Base-by-base conservation (phyloP, 2,888 invertebrate genomes). In the Andricus curvator region DNA sequence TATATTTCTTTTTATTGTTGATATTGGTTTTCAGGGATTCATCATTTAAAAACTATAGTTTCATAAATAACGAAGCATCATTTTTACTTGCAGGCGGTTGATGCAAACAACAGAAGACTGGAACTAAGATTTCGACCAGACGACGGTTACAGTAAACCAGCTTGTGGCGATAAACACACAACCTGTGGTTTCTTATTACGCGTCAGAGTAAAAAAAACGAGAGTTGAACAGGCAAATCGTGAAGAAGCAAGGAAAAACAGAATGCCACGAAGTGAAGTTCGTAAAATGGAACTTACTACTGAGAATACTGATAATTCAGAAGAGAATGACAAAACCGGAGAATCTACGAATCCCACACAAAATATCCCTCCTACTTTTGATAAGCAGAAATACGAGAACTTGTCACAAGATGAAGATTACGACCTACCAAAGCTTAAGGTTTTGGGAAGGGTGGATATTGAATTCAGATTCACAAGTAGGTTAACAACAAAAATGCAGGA, bases 121-220 rank as follows among this genome's bases (percentile, higher is more conserved):
- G 96, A 97, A 85, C 90, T 99, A 20, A 94, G 94, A 80, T 98
- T 96, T 91, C 95, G 98, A 86, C 97, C 98, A 0, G 94, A 96
- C 1, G 98, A 98, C 93, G 94, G 95, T 20, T 98, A 95, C 90
- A 95, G 96, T 82, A 98, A 98, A 91, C 96, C 97, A 67, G 94
- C 96, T 1, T 95, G 94, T 92, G 97, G 96, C 0, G 97, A 97
- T 86, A 93, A 94, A 82, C 94, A 94, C 83, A 93, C 93, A 78
- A 94, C 95, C 0, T 94, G 95, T 2, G 97, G 96, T 9, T 93
- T 98, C 25, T 90, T 98, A 70, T 90, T 99, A 15, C 96, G 96
- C 91, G 93, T 98, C 0, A 96, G 94, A 88, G 93, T 96, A 8
- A 93, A 92, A 91, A 95, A 94, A 91, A 94, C 93, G 84, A 93